phyloP scores from a whole-genome alignment of 2,797 vertebrate species.

The Notamacropus eugenii region DNA sequence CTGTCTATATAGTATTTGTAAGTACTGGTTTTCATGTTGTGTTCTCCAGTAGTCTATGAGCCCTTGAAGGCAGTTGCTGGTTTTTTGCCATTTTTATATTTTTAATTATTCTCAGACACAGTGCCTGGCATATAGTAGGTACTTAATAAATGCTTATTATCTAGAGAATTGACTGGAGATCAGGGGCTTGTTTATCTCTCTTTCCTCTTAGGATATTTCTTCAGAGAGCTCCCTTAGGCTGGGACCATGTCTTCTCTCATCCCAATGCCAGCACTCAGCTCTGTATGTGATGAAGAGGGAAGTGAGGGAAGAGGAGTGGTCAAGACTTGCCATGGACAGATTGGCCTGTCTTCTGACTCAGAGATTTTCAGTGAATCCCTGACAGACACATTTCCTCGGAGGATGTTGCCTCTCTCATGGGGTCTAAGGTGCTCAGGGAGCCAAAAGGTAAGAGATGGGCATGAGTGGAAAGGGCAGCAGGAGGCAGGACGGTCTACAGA shows the following conservation, averaged over 20 bases:
- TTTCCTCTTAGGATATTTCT: neutral
- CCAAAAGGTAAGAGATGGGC: neutral
- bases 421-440: neutral
- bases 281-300: neutral
- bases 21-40: neutral
- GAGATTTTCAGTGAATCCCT: neutral
- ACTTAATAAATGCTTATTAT: neutral
- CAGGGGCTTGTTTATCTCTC: neutral
- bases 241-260: neutral
- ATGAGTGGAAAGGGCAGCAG: neutral
- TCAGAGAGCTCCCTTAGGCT: neutral
- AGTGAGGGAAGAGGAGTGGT: neutral
- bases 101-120: neutral
- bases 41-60: neutral
- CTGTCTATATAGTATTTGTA: neutral
- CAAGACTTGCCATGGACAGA: neutral
- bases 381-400: neutral
- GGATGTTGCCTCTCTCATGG: neutral
- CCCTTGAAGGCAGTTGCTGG: neutral
- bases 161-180: neutral
- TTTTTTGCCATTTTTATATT: neutral
- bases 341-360: neutral
- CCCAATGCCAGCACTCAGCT: neutral
- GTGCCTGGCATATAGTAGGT: neutral
- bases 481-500: neutral